Evolutionary conservation across 2,888 invertebrate species (phyloP), one percentile per base, ranked within the genome.

Genomic region (Antheraea yamamai): DNA sequence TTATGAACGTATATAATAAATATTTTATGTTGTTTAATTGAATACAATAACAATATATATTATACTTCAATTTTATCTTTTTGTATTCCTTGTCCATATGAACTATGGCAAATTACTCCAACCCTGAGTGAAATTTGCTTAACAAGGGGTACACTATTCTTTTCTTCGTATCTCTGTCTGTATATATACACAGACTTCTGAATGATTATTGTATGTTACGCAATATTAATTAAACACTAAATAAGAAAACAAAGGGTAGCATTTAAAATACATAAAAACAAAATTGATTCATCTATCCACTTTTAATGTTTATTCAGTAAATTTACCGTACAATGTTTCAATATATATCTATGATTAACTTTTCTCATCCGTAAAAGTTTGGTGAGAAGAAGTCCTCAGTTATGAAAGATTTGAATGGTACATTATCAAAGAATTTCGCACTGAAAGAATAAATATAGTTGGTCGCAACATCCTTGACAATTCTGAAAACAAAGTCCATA

Each of bases 391-490:
- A 85, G 26, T 81, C 82, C 7, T 26, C 30, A 20, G 87, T 74
- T 39, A 47, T 47, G 47, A 76, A 85, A 51, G 79, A 7, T 51
- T 77, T 81, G 0, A 73, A 23, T 12, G 87, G 78, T 3, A 83
- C 74, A 12, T 55, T 58, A 2, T n/a, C 47, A 4, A 81, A 81
- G 75, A 83, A 82, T 20, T 61, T 78, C 0, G 74, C 20, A 0
- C 81, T 20, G 16, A 84, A 80, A 0, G 52, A 58, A 8, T 76
- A 76, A 0, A 85, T 75, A 0, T 76, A 75, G 0, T 82, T 81
- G 58, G 87, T 75, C 0, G 83, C 85, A 61, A 82, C 79, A 4
- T 86, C 83, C 23, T 86, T 55, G 73, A 87, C 78, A 3, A 79
- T 30, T 58, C 78, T 79, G 14, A 87, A 87, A 20, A 85, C 83